Percentiles rank a stretch among this genome's conserved stretches.
phyloP scores from a whole-genome alignment of 2,888 invertebrate species.

The Eupithecia subfuscata region DNA sequence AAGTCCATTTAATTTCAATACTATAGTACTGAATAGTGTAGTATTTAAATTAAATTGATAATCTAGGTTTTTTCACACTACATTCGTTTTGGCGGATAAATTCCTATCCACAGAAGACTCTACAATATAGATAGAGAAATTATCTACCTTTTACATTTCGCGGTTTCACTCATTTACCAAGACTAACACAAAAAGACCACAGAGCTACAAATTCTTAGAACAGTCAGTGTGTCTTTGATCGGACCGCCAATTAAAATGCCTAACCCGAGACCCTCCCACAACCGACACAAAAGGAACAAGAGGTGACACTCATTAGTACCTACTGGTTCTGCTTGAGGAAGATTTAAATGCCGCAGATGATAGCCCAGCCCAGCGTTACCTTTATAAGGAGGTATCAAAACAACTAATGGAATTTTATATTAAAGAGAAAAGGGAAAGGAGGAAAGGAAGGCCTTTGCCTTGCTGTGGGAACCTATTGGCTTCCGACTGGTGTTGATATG shows the following conservation, averaged over 20 bases:
- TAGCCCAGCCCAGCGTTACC: not conserved
- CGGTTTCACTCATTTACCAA: constrained; percentile 1
- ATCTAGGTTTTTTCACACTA: no score
- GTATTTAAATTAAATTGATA: no score
- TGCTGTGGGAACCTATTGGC: not conserved
- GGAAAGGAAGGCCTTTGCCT: not conserved
- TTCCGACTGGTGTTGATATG: no score
- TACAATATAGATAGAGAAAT: not conserved
- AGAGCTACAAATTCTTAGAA: constrained; percentile 24
- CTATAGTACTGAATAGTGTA: no score
- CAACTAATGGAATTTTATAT: not conserved
- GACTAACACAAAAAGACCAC: not conserved
- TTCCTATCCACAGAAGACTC: not conserved
- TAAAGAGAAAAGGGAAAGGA: not conserved
- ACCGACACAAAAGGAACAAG: constrained; percentile 26
- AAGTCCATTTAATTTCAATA: no score
- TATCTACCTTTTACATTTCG: not conserved
- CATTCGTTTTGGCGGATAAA: no score
- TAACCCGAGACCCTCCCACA: constrained; percentile 34
- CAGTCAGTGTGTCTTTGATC: constrained; percentile 43
- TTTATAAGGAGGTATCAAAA: not conserved
- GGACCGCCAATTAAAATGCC: constrained; percentile 52
- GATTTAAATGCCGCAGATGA: constrained; percentile 2
- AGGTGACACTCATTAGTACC: constrained; percentile 10
- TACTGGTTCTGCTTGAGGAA: not conserved